These are phyloP conservation scores for Prunella strophiata DNA, from an alignment of 2,797 vertebrate genomes.

Conservation along the genomic window DNA sequence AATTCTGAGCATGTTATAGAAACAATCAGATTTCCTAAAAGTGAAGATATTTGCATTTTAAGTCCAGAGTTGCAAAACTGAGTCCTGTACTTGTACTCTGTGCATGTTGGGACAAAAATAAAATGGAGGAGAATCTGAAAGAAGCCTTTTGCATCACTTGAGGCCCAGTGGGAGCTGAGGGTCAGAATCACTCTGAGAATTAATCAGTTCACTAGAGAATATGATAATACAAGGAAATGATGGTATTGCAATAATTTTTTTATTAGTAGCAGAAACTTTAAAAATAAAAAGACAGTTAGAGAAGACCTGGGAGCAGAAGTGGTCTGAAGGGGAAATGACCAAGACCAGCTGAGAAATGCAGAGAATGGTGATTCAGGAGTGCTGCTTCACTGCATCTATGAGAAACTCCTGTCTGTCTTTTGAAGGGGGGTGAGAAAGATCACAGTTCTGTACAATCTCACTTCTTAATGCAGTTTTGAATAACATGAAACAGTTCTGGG, in stretches of 20 bases:
- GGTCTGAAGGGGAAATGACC: not conserved
- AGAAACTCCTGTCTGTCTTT: not conserved
- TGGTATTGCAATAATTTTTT: not conserved
- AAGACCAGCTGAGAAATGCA: not conserved
- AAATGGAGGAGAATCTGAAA: conserved; percentile 28
- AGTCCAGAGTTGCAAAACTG: not conserved
- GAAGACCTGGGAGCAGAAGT: not conserved
- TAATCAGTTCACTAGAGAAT: conserved; percentile 22
- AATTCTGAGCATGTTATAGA: not conserved
- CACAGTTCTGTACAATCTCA: not conserved
- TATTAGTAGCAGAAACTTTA: conserved; percentile 23
- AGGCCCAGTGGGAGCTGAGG: conserved; percentile 8
- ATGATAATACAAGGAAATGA: not conserved
- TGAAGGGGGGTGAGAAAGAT: not conserved
- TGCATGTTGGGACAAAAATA: conserved; percentile 34
- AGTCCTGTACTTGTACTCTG: not conserved
- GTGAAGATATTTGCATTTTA: conserved; percentile 23
- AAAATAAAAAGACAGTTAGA: not conserved
- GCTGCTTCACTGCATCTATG: not conserved
- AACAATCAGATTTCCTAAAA: not conserved
- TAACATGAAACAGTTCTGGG: not conserved
- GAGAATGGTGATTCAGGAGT: not conserved
- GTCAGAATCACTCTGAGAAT: conserved; percentile 15
- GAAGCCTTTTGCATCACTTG: conserved; percentile 26
- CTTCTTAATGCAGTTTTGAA: not conserved